Evolutionary conservation across 2,113 vertebrate species (phyloP).

Genomic region (Anoura caudifer): DNA sequence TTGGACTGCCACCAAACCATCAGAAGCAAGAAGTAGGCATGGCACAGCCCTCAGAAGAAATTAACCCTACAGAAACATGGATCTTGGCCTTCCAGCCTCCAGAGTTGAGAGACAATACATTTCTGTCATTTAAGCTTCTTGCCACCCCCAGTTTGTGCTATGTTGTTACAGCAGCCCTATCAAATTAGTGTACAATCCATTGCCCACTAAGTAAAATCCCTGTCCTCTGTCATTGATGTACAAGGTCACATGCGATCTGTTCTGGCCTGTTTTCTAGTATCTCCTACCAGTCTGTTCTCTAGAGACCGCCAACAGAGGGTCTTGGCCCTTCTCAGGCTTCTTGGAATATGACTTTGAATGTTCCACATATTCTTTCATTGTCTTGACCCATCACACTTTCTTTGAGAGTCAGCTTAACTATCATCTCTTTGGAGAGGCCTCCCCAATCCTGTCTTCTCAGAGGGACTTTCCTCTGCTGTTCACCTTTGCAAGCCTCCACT

Average conservation of each 20-base stretch:
- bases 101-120: neutral
- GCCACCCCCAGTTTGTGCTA: neutral
- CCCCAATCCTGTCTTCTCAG: neutral
- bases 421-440: neutral
- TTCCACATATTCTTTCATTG: neutral
- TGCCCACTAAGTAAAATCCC: neutral
- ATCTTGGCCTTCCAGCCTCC: neutral
- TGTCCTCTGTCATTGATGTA: neutral
- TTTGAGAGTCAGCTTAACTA: neutral
- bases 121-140: neutral
- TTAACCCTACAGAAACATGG: rapidly evolving
- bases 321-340: neutral
- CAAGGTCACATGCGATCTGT: neutral
- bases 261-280: neutral
- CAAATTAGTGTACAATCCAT: neutral
- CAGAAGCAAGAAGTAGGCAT: neutral
- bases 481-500: neutral
- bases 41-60: neutral
- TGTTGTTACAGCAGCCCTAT: neutral
- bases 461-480: neutral
- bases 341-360: neutral
- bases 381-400: neutral
- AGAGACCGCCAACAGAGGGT: neutral
- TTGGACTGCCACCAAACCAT: neutral
- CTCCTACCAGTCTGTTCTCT: neutral